Percentiles rank a stretch among this genome's conserved stretches.
These are phyloP conservation scores for Lathamus discolor DNA, from an alignment of 2,113 vertebrate genomes.

Conservation along the genomic window DNA sequence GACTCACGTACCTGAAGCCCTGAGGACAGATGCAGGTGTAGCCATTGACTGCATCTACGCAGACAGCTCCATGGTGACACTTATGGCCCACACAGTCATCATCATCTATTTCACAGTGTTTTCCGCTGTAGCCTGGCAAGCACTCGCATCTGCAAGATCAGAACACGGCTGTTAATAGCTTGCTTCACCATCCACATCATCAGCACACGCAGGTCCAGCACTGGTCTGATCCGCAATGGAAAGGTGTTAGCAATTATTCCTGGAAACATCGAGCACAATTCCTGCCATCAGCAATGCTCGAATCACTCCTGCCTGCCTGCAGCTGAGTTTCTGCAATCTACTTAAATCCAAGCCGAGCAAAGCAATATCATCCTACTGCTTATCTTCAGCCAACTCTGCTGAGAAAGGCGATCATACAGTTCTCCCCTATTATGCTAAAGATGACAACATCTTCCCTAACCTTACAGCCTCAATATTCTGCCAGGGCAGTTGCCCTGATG, in stretches of 20 bases:
- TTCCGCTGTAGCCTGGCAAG: conserved; percentile 89
- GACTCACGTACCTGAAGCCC: conserved; percentile 89
- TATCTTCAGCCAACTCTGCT: background rate
- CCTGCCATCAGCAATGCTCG: background rate
- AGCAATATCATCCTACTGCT: background rate
- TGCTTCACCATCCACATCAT: background rate
- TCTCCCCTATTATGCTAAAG: background rate
- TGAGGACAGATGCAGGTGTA: conserved; percentile 93
- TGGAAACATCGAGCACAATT: background rate
- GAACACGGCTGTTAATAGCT: background rate
- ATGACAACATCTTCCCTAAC: background rate
- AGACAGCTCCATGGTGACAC: conserved; percentile 91
- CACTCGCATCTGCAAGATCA: conserved; percentile 88
- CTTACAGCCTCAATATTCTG: background rate
- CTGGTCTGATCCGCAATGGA: background rate
- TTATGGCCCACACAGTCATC: conserved; percentile 91
- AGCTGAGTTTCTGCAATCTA: background rate
- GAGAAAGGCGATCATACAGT: background rate
- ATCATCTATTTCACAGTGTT: conserved; percentile 87
- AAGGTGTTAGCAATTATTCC: background rate
- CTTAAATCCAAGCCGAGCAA: background rate
- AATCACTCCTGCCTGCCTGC: background rate
- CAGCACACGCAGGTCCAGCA: background rate
- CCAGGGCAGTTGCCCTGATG: background rate
- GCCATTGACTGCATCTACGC: conserved; percentile 89